Percentiles rank a stretch among this genome's conserved stretches.
These are phyloP conservation scores for Hyposmocoma kahamanoa DNA, from an alignment of 1,140 invertebrate species.

Conservation along the genomic window DNA sequence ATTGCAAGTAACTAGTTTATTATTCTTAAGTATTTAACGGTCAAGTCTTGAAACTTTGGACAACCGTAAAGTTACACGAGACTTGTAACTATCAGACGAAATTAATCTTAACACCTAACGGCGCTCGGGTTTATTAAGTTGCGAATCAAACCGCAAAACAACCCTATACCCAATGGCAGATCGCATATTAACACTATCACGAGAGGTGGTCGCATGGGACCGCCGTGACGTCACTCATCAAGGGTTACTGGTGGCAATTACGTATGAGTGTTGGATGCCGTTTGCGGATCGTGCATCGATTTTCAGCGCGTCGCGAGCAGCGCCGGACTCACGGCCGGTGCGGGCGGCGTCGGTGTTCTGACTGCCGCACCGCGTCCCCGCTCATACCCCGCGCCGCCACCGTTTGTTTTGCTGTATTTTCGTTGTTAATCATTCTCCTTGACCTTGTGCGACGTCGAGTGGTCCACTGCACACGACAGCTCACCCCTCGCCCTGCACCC, in stretches of 20 bases:
- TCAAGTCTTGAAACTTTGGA: no score
- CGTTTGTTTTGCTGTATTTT: constrained; percentile 74
- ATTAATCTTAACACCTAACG: no score
- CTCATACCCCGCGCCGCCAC: constrained; percentile 48
- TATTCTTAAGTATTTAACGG: no score
- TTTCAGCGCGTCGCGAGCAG: constrained; percentile 58
- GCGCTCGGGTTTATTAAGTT: no score
- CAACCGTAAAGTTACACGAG: no score
- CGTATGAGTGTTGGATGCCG: constrained; percentile 46
- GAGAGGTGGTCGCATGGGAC: constrained; percentile 35
- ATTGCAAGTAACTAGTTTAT: no score
- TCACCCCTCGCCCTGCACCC: constrained; percentile 57
- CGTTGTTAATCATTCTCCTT: constrained; percentile 74
- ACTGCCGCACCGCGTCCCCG: constrained; percentile 57
- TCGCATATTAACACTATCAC: constrained; percentile 33
- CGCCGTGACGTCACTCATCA: constrained; percentile 38
- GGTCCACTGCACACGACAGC: constrained; percentile 71
- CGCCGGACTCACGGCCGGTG: constrained; percentile 48
- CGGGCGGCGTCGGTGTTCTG: constrained; percentile 57
- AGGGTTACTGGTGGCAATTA: constrained; percentile 43
- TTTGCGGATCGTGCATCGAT: constrained; percentile 68
- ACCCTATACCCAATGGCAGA: neutral
- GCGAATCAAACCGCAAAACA: neutral
- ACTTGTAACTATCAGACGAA: no score
- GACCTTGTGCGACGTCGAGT: constrained; percentile 72